Conservation (phyloP, 2,113 vertebrate species). For the Astatotilapia flaviijosephi region DNA sequence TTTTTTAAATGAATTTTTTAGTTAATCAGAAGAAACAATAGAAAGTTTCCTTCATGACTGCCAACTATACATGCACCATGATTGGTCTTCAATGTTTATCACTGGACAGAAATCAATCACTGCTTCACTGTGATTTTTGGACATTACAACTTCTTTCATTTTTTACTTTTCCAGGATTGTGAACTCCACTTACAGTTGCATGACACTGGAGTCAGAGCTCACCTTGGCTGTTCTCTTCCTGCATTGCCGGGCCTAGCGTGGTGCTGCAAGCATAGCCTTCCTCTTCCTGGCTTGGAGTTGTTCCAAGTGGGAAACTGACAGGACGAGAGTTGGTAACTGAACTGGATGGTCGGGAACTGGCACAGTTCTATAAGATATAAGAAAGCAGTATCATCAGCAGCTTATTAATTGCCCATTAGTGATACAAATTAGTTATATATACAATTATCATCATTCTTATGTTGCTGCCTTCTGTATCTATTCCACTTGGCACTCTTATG, state of each 20-base stretch:
- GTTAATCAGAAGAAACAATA: not conserved
- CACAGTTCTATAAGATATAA: slow-evolving; percentile 62
- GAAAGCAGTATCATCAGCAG: not conserved
- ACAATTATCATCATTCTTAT: not conserved
- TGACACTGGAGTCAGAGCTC: not conserved
- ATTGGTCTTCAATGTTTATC: not conserved
- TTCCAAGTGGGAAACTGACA: slow-evolving; percentile 50
- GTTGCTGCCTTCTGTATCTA: not conserved
- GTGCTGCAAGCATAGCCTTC: not conserved
- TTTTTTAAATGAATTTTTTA: not conserved
- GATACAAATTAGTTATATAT: not conserved
- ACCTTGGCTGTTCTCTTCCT: slow-evolving; percentile 30
- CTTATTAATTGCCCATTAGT: not conserved
- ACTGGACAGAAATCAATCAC: not conserved
- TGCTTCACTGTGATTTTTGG: not conserved
- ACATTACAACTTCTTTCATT: not conserved
- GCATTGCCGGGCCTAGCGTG: not conserved
- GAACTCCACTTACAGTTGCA: not conserved
- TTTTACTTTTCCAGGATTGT: not conserved
- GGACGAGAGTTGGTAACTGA: slow-evolving; percentile 64
- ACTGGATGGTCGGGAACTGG: slow-evolving; percentile 67
- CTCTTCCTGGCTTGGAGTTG: slow-evolving; percentile 45
- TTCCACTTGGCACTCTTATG: not conserved
- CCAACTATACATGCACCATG: not conserved
- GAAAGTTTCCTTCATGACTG: not conserved